A percentile compares a stretch with the other conserved stretches of the same genome.
These are phyloP conservation scores for Dendrocopos noguchii DNA, from an alignment of 2,113 vertebrate genomes.

Conservation along the genomic window DNA sequence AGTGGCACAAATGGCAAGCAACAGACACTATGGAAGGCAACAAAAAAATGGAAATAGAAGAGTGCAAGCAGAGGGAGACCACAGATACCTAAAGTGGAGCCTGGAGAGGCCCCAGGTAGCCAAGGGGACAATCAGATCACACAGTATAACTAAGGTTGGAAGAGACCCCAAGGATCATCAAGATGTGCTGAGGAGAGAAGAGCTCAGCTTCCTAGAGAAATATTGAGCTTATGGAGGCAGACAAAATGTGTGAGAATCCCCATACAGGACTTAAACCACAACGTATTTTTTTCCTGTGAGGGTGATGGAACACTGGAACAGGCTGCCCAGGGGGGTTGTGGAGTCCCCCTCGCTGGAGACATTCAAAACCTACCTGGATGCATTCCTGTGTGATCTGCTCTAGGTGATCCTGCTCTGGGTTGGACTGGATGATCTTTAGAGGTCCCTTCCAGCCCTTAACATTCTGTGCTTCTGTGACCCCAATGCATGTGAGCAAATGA, in stretches of 20 bases:
- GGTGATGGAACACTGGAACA: too few relatives aligned
- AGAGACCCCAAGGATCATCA: too few relatives aligned
- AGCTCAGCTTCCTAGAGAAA: neutral
- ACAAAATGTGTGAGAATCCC: neutral
- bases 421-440: too few relatives aligned
- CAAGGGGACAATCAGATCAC: neutral
- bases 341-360: too few relatives aligned
- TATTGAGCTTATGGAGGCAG: neutral
- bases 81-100: neutral
- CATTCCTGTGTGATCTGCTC: too few relatives aligned
- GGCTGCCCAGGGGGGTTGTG: too few relatives aligned
- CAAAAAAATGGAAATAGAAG: neutral
- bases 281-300: neutral
- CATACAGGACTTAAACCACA: accelerated
- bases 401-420: too few relatives aligned
- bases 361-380: too few relatives aligned
- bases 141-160: too few relatives aligned
- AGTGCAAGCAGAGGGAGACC: neutral
- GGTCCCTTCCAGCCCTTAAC: too few relatives aligned
- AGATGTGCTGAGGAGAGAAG: neutral
- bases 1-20: neutral
- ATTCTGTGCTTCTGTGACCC: neutral
- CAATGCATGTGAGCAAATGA: neutral
- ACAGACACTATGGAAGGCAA: neutral
- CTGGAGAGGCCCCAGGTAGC: neutral